phyloP scores from a whole-genome alignment of 1,140 invertebrate species.

The Cecropterus lyciades region DNA sequence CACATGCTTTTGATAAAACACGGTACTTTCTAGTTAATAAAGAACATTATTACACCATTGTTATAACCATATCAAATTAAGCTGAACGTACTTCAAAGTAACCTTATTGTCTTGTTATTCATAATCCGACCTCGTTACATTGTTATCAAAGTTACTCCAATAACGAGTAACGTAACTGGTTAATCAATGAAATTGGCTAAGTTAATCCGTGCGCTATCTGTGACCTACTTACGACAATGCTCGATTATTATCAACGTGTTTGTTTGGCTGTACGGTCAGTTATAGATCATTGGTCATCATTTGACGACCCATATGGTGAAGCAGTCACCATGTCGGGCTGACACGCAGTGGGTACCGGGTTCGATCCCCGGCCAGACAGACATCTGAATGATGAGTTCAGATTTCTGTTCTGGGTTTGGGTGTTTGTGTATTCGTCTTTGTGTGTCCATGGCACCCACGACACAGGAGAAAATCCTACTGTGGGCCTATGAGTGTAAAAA shows the following conservation, averaged over 20 bases:
- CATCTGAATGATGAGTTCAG: too few species aligned
- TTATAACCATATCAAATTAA: constrained; percentile 6
- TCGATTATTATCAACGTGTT: constrained; percentile 40
- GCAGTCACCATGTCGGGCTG: too few species aligned
- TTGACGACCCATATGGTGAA: too few species aligned
- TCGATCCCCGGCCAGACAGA: too few species aligned
- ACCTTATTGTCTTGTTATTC: constrained; percentile 22
- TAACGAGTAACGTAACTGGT: constrained; percentile 25
- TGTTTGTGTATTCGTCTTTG: too few species aligned
- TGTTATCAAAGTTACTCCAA: constrained; percentile 22
- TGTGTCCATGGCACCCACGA: too few species aligned
- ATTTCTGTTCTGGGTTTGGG: too few species aligned
- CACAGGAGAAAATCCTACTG: too few species aligned
- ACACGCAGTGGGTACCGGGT: too few species aligned
- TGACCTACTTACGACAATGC: constrained; percentile 49
- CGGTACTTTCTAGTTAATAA: not conserved
- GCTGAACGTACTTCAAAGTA: not conserved
- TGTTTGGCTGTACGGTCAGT: constrained; percentile 6
- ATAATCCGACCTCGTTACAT: constrained; percentile 15
- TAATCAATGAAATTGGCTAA: constrained; percentile 49
- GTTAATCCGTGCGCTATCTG: constrained; percentile 49
- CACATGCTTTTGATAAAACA: too few species aligned
- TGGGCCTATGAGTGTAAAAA: too few species aligned
- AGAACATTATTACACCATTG: not conserved
- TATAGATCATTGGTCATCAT: constrained; percentile 13